Percentiles rank a stretch among this genome's conserved stretches.
These are phyloP conservation scores for Diaprepes abbreviatus DNA, from an alignment of 2,888 invertebrate species.

Conservation along the genomic window DNA sequence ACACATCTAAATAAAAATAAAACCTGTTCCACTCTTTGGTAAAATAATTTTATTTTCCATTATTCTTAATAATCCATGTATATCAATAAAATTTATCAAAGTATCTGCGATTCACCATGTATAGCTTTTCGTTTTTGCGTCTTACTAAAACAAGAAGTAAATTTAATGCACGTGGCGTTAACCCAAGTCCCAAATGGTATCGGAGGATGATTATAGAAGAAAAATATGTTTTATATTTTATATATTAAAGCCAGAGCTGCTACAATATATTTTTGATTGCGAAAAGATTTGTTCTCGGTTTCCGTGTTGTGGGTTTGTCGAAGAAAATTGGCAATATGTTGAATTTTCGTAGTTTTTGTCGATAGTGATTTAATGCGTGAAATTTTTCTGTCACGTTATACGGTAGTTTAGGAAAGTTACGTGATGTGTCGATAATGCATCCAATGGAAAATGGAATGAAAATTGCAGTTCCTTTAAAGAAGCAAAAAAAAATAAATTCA, in stretches of 20 bases:
- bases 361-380: not conserved
- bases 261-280: slow-evolving; percentile 34
- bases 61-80: too few relatives aligned
- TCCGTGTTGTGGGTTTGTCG: slow-evolving; percentile 22
- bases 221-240: slow-evolving; percentile 28
- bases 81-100: too few relatives aligned
- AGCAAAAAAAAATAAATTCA: too few relatives aligned
- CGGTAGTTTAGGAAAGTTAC: slow-evolving; percentile 17
- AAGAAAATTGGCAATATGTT: slow-evolving; percentile 26
- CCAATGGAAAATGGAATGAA: not conserved
- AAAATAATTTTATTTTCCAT: too few relatives aligned
- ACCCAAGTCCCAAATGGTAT: slow-evolving; percentile 3
- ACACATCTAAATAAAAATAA: too few relatives aligned
- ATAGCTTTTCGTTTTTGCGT: not conserved
- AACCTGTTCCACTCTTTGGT: too few relatives aligned
- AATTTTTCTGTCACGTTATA: slow-evolving; percentile 18
- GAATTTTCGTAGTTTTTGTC: slow-evolving; percentile 18
- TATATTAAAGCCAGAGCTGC: slow-evolving; percentile 23
- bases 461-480: too few relatives aligned
- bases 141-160: slow-evolving; percentile 1
- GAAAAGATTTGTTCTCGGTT: slow-evolving; percentile 25
- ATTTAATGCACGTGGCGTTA: slow-evolving; percentile 24
- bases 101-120: too few relatives aligned
- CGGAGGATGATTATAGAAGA: slow-evolving; percentile 25
- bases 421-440: slow-evolving; percentile 7